Base-by-base conservation (phyloP, 2,888 invertebrate genomes). In the Notodonta ziczac region DNA sequence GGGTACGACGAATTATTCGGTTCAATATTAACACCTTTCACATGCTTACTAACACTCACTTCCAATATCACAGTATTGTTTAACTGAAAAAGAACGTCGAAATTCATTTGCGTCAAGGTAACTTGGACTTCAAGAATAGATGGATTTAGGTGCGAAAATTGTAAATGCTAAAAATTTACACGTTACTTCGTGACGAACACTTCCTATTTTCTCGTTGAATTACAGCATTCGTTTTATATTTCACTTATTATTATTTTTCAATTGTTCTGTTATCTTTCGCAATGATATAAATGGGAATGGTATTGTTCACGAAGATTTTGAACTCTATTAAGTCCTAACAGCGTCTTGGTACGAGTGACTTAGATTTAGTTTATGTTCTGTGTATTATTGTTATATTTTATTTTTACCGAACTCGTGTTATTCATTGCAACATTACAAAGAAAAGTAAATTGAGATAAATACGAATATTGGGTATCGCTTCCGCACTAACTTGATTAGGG, bases 41-140 rank as follows among this genome's bases (percentile, higher is more conserved):
- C 86, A 80, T 76, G 92, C 91, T 91, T 90, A 85, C 87, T 91
- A 91, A 92, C 88, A 86, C 80, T 84, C 90, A 88, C 88, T 83
- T 78, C 76, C 77, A 16, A 83, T 78, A 79, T 80, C 82, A 83
- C 85, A 81, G 74, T 77, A 76, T 81, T 82, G 78, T 83, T 79
- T 83, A 80, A 79, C 74, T 54, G 39, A 75, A 79, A 61, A 67
- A 60, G 57, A 72, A 59, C 62, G 76, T 78, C 76, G 78, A 76
- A 81, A 77, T 61, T 69, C 58, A 80, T 84, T 77, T 83, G 74
- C 82, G 78, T 75, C 78, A 82, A 83, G 87, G 88, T 89, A 81
- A 85, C 81, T 85, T 92, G 93, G 93, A 93, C 93, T 93, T 93
- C 93, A 93, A 93, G 92, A 93, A 93, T 93, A 93, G 88, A 93